Evolutionary conservation across 2,888 invertebrate species (phyloP), one percentile per base, ranked within the genome.

Genomic region (Ectemnius continuus): DNA sequence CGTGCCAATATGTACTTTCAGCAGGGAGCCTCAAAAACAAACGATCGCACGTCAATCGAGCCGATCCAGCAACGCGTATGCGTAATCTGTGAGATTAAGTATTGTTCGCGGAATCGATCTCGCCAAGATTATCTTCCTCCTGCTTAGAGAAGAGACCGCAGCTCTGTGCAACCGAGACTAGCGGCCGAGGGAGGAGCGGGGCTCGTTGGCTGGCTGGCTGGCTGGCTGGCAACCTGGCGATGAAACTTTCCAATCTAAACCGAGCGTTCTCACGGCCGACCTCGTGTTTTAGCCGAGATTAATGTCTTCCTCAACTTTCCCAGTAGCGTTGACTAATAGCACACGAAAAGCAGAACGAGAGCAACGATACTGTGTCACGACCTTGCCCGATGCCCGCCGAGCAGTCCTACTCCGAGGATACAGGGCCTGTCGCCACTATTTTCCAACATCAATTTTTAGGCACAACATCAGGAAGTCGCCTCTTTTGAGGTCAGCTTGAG

Each of bases 1-100:
- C 65, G n/a, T 46, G 36, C 20, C 57, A 28, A 58, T 58, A 36
- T 36, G 36, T 36, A 36, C 14, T 65, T 45, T 58, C 58, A 20
- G 57, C 64, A 11, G 64, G 57, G 14, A 57, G 58, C 20, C 20
- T 58, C 20, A 20, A 65, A 20, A 45, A 58, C 18, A 58, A 57
- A 58, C 46, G 5, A 16, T 28, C 4, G 14, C 28, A n/a, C 48
- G 3, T 61, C 8, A 11, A n/a, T 18, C 14, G 47, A 60, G 2
- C 11, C 11, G 20, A 20, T 13, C 23, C 47, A 36, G 36, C 36
- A 11, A 11, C 8, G 36, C 11, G 36, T 8, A 36, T 11, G 36
- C 18, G 23, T 36, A 61, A 20, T 36, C 36, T 28, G 45, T 36
- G 62, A 23, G 13, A n/a, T 11, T 28, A n/a, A 45, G 60, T 60